These are phyloP conservation scores for Cecidostiba fungosa DNA, from an alignment of 2,888 invertebrate species.

Conservation along the genomic window DNA sequence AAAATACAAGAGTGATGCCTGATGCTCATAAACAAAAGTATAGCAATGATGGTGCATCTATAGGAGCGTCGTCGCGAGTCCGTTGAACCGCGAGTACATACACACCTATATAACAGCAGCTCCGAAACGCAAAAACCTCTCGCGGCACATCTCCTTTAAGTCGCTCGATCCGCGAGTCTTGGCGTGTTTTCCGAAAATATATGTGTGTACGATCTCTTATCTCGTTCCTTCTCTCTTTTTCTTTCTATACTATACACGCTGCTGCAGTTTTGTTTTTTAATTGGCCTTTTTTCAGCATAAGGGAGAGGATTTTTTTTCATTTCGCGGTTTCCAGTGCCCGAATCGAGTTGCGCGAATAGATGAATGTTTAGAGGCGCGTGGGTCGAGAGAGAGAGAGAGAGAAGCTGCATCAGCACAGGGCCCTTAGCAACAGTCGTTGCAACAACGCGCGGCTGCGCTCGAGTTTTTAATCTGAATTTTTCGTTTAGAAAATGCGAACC, in stretches of 20 bases:
- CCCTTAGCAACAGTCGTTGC: constrained; percentile 21
- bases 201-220: background rate
- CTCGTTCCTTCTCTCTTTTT: too few relatives aligned
- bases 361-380: constrained; percentile 5
- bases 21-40: background rate
- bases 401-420: too few relatives aligned
- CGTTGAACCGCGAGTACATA: constrained; percentile 25
- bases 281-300: background rate
- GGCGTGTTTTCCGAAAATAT: background rate
- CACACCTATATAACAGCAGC: background rate
- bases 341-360: background rate
- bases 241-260: background rate
- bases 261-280: background rate
- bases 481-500: background rate
- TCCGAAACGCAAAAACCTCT: constrained; percentile 31
- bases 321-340: background rate
- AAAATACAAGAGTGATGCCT: background rate
- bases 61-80: constrained; percentile 27
- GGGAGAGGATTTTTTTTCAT: background rate
- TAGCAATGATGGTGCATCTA: background rate
- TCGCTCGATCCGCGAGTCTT: background rate
- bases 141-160: constrained; percentile 52
- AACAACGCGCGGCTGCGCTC: constrained; percentile 7
- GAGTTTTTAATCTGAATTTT: background rate
- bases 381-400: background rate